Percentiles rank a stretch among this genome's conserved stretches.
Conservation (phyloP, 2,888 invertebrate species). For the Drosophila rubida region DNA sequence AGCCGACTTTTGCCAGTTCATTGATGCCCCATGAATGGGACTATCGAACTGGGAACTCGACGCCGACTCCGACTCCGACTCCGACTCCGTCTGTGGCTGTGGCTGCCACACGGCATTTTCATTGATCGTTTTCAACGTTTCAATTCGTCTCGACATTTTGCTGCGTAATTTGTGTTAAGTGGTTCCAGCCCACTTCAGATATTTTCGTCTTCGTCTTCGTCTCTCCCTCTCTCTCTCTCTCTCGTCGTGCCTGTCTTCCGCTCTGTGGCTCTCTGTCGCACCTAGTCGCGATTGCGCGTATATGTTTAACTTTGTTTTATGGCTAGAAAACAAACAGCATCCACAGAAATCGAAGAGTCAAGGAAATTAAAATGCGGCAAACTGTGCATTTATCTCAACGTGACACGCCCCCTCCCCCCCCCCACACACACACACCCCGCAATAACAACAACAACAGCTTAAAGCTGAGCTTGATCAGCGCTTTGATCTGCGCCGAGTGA, state of each 20-base stretch:
- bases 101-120: conserved; percentile 46
- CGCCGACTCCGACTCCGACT: no score
- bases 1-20: conserved; percentile 63
- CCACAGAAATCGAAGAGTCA: conserved; percentile 35
- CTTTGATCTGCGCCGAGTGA: conserved; percentile 77
- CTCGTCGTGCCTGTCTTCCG: no score
- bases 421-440: conserved; percentile 10
- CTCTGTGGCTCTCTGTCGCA: not conserved
- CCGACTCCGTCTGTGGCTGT: not conserved
- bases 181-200: conserved; percentile 80
- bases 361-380: conserved; percentile 76
- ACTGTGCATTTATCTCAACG: conserved; percentile 75
- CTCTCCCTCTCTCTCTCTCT: not conserved
- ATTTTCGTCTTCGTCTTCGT: conserved; percentile 18
- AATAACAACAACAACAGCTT: conserved; percentile 31
- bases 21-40: conserved; percentile 66
- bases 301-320: conserved; percentile 68
- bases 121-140: conserved; percentile 72
- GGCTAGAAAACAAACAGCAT: conserved; percentile 57
- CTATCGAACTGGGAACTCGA: conserved; percentile 12
- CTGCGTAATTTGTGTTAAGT: conserved; percentile 84
- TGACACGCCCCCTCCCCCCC: conserved; percentile 55
- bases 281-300: conserved; percentile 28
- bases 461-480: conserved; percentile 51
- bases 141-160: conserved; percentile 81